Base-by-base conservation (phyloP, 2,797 vertebrate species). In the Sebastes kiyomatsui region DNA sequence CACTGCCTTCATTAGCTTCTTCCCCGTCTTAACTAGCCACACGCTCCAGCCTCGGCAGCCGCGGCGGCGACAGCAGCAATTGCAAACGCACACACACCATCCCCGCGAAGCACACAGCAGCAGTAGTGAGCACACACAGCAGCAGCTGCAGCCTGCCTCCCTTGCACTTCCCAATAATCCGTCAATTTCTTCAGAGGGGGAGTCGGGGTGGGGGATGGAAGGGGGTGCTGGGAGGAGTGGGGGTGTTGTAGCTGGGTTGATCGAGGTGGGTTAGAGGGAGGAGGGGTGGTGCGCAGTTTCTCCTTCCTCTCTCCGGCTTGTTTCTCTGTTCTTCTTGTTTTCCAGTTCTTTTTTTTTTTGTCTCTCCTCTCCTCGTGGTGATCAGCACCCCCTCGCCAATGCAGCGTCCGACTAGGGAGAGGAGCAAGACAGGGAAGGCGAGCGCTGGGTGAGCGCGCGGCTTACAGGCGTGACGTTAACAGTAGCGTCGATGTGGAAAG, bases 91-190 rank as follows among this genome's bases (percentile, higher is more conserved):
- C 87, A 86, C 89, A 83, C 93, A 91, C 87, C 93, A 90, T 93
- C 89, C 88, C 90, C 58, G 90, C 80, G 76, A 87, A 90, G 86
- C 90, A 79, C 88, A 80, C 92, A 89, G 87, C 87, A 93, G 93
- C 92, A 93, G 91, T 94, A 93, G 93, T 83, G 86, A 89, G 88
- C 89, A 85, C 88, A 87, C 92, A 90, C 92, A 91, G 92, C 90
- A 91, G 94, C 93, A 95, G 93, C 96, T 96, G 95, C 89, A 93
- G 92, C 91, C 93, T 92, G 91, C 94, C 89, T 95, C 94, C 81
- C 88, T 91, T 91, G 92, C 92, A 90, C 91, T 96, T 96, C 94
- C 94, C 93, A 92, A 95, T 96, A 96, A 96, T 97, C 97, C 95
- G 93, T 95, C 93, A 96, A 91, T 96, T 96, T 95, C 95, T 95